Percentiles rank a stretch among this genome's conserved stretches.
Conservation (phyloP, 2,888 invertebrate species). For the Alitta virens region DNA sequence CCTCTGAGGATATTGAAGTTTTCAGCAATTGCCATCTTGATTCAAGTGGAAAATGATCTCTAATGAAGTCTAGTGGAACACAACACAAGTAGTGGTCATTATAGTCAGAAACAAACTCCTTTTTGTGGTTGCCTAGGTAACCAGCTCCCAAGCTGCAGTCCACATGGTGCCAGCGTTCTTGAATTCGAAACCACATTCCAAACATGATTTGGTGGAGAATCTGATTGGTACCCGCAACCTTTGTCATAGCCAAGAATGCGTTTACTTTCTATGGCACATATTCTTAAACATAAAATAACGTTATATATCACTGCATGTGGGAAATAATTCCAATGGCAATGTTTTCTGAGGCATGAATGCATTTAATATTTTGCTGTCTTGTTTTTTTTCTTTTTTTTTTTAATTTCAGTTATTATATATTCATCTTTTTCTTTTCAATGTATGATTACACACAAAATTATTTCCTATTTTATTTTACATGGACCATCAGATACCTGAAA, state of each 20-base stretch:
- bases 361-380: too few species aligned
- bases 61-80: background rate
- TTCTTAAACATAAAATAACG: background rate
- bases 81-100: background rate
- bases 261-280: background rate
- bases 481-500: too few species aligned
- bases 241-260: background rate
- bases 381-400: too few species aligned
- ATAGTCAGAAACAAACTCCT: background rate
- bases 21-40: conserved; percentile 1
- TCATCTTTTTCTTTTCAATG: too few species aligned
- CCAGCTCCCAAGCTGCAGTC: background rate
- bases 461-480: too few species aligned
- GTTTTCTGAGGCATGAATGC: too few species aligned
- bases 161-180: background rate
- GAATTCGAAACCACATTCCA: background rate
- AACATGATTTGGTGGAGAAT: background rate
- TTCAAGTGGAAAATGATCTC: background rate
- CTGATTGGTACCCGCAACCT: too few species aligned
- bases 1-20: background rate
- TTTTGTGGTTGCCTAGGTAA: background rate
- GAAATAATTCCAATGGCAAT: too few species aligned
- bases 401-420: too few species aligned
- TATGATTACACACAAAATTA: too few species aligned
- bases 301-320: too few species aligned